A percentile compares a stretch with the other conserved stretches of the same genome.
phyloP scores from a whole-genome alignment of 1,140 invertebrate species.

The Zaprionus tsacasi region DNA sequence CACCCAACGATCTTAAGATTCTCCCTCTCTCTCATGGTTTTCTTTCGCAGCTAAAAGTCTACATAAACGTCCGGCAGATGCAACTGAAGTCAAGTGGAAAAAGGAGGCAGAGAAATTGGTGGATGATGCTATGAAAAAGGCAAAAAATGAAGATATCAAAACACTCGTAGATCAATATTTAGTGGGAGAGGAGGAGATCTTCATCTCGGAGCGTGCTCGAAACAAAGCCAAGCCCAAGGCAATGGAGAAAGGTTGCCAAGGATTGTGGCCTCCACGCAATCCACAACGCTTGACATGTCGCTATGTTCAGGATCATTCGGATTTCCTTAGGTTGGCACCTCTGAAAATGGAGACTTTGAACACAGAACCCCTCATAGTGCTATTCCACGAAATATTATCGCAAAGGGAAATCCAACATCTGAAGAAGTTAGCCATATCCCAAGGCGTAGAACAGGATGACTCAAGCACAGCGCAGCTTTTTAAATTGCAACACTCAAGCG shows the following conservation, averaged over 20 bases:
- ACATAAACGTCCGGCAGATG: background rate
- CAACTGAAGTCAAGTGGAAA: background rate
- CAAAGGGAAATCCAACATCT: slow-evolving; percentile 33
- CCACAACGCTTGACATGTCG: slow-evolving; percentile 27
- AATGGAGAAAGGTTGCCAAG: slow-evolving; percentile 42
- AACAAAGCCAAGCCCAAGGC: slow-evolving; percentile 24
- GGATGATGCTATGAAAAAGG: background rate
- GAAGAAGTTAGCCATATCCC: slow-evolving; percentile 10
- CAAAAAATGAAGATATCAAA: slow-evolving; percentile 37
- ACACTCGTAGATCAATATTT: slow-evolving; percentile 42
- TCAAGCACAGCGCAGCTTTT: slow-evolving; percentile 86
- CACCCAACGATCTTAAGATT: background rate
- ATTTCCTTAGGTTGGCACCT: slow-evolving; percentile 45
- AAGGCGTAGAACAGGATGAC: slow-evolving; percentile 1
- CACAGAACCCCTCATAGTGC: slow-evolving; percentile 30
- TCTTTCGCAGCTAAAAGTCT: background rate
- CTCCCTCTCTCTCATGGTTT: background rate
- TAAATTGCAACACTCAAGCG: slow-evolving; percentile 4
- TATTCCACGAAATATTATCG: slow-evolving; percentile 47
- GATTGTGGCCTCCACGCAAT: slow-evolving; percentile 30
- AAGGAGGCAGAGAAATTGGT: slow-evolving; percentile 7
- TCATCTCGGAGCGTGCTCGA: slow-evolving; percentile 29
- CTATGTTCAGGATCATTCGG: slow-evolving; percentile 17
- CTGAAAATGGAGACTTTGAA: slow-evolving; percentile 46
- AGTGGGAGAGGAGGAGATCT: slow-evolving; percentile 40